Base-by-base conservation (phyloP, 2,113 vertebrate species). In the Laterallus jamaicensis region DNA sequence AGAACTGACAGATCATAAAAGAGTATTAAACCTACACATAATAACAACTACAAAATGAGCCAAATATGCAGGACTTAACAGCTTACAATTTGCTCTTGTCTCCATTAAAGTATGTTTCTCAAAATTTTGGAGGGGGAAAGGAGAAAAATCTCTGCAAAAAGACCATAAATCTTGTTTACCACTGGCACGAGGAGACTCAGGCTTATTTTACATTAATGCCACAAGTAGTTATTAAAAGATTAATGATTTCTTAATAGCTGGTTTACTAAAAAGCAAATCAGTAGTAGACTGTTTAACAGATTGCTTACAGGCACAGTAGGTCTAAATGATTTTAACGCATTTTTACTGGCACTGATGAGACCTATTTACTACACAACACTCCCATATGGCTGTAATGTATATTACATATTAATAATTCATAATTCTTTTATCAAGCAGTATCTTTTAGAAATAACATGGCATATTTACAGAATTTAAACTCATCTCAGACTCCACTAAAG, bases 181-280 rank as follows among this genome's bases (percentile, higher is more conserved):
- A 74, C 29, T 25, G 86, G 11, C 32, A 35, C 10, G 20, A 90
- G 7, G 10, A 73, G 11, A 67, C 29, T 67, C 47, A 22, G 49
- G 64, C 32, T 16, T 24, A 20, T 40, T 89, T 93, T 47, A 67
- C 16, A 35, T 79, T 62, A 68, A 54, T 55, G 49, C 8, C 60
- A 83, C 26, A 68, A 55, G 19, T 15, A 70, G n/a, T 74, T 90
- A 79, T 63, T 63, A 56, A 83, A 86, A 86, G 50, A 89, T 64
- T 60, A 84, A 95, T 69, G 16, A 67, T 78, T 78, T 92, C 55
- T 75, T 83, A 88, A 82, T 52, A 90, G 22, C 10, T 70, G 15
- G 15, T 32, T 92, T 80, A 82, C 22, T 63, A 47, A 63, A 64
- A 80, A 69, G 55, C 40, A 55, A 74, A 74, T 40, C 47, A 26